Base-by-base conservation (phyloP, 2,797 vertebrate species). In the Bradypodion ventrale region DNA sequence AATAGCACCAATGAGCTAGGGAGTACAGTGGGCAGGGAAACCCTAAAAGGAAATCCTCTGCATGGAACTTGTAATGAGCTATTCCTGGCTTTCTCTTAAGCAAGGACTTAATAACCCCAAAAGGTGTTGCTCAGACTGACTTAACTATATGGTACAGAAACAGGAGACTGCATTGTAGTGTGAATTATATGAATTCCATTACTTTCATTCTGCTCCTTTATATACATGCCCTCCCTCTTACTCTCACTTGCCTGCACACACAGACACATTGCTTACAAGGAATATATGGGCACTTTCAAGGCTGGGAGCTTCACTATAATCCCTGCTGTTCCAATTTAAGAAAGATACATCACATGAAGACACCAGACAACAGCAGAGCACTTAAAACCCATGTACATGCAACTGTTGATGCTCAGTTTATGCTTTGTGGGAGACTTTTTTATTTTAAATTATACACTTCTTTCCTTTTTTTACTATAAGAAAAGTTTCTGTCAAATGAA, bases 41-140 rank as follows among this genome's bases (percentile, higher is more conserved):
- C 92, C 95, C 89, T 93, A 94, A 90, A 92, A 94, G 92, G 93
- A 88, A 90, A 91, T 93, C 83, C 83, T 91, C 89, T 88, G 82
- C 75, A 65, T 66, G 52, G 83, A 77, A 66, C 29, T 66, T 21
- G 42, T 72, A 76, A 84, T 72, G 85, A 8, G 3, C 93, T 95
- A 93, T 90, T 96, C 93, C 92, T 94, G 94, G 94, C 92, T 89
- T 88, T 59, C 80, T 88, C 87, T n/a, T 86, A 89, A 91, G 59
- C 83, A 87, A 7, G 56, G 16, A 73, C 78, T 86, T 82, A 73
- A 90, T 56, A 89, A 88, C 92, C 84, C 89, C 90, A 78, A 88
- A 91, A 72, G 85, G 75, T 78, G 83, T 62, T 42, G 60, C 73
- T 85, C 89, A 83, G 69, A 5, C 69, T 66, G 35, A 5, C 46